phyloP scores from a whole-genome alignment of 2,888 invertebrate genomes.

The Troides oblongomaculatus region DNA sequence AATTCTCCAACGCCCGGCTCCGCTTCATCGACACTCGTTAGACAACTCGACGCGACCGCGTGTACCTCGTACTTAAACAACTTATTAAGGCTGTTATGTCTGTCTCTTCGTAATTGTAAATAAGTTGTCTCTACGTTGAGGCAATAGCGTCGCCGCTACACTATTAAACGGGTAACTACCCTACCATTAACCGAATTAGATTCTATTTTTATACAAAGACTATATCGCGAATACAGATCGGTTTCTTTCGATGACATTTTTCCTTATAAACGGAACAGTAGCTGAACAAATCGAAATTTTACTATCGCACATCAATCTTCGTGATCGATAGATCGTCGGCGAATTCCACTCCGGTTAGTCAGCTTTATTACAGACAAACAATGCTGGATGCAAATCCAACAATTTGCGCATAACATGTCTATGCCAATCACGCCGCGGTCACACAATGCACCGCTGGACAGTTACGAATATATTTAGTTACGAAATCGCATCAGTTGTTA shows the following conservation, averaged over 20 bases:
- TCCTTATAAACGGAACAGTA: neutral
- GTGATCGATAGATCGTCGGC: slow-evolving; percentile 31
- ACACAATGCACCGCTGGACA: slow-evolving; percentile 32
- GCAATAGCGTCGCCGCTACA: neutral
- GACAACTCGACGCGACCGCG: slow-evolving; percentile 21
- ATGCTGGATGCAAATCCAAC: slow-evolving; percentile 41
- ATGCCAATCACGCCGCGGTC: slow-evolving; percentile 39
- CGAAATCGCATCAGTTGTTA: slow-evolving; percentile 19
- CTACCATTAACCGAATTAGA: neutral
- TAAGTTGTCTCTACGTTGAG: slow-evolving; percentile 5
- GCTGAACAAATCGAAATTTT: neutral
- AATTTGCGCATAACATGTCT: slow-evolving; percentile 38
- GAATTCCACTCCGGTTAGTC: slow-evolving; percentile 39
- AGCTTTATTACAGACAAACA: slow-evolving; percentile 37
- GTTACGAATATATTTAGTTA: slow-evolving; percentile 26
- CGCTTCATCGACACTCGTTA: slow-evolving; percentile 34
- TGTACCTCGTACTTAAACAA: slow-evolving; percentile 8
- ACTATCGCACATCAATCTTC: slow-evolving; percentile 24
- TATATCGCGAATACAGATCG: neutral
- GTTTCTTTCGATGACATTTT: neutral
- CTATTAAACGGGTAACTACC: neutral
- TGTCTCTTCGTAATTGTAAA: slow-evolving; percentile 19
- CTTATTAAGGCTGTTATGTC: slow-evolving; percentile 9
- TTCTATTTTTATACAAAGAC: neutral
- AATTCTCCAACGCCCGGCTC: slow-evolving; percentile 42